Base-by-base conservation (phyloP, 2,113 vertebrate species). In the Diadophis punctatus region DNA sequence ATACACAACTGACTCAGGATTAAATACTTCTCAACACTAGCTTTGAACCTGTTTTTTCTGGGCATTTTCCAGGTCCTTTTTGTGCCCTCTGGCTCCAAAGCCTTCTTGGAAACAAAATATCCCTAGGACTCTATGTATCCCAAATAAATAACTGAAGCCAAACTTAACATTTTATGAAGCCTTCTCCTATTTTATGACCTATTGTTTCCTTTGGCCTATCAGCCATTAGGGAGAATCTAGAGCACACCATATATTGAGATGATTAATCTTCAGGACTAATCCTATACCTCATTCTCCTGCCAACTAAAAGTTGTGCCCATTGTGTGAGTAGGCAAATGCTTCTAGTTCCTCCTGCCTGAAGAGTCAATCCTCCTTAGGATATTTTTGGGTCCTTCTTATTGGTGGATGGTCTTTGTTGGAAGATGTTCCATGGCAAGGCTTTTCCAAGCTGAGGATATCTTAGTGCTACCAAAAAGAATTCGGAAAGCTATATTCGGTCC, bases 21-120 rank as follows among this genome's bases (percentile, higher is more conserved):
- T 94, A 95, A 95, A 20, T 90, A 93, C 52, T 55, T 52, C 25
- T 93, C 87, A 96, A 94, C 92, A 95, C 92, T 34, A 90, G 68
- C 93, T 93, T 60, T 84, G 90, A 95, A 93, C 91, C 90, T 88
- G 34, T 27, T 95, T 95, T 94, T 93, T 89, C 87, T 91, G 87
- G 30, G 8, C 25, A 56, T 90, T 95, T 96, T 91, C 90, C 91
- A 94, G 51, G 91, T 39, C 43, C 51, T 93, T 30, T 93, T 94
- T 14, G 74, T 93, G 91, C 90, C 25, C 92, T 91, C 43, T 88
- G 92, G 91, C 88, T 89, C 93, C 93, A 90, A 92, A 30, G 87
- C 93, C 93, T 95, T 95, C 95, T 68, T 68, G 94, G 91, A 95
- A 94, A 94, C 94, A 95, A 95, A 95, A 88, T 30, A 94, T 92